These are phyloP conservation scores for Drosophila siamana DNA, from an alignment of 2,888 invertebrate genomes.

Conservation along the genomic window DNA sequence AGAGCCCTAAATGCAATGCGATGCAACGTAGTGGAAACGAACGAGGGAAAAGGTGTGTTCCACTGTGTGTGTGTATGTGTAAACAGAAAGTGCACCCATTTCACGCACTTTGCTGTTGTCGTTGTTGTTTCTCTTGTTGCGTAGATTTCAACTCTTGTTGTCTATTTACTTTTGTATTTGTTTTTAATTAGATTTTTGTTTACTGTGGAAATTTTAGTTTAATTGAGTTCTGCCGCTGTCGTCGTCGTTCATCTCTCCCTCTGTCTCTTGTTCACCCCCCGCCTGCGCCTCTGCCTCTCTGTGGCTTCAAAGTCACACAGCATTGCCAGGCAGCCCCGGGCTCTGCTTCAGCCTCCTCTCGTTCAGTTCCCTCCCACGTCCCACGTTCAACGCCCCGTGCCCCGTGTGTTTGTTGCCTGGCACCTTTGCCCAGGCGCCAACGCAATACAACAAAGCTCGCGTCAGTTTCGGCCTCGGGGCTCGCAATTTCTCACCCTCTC, in stretches of 20 bases:
- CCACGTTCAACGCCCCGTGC: too few relatives aligned
- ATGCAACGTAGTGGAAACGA: not conserved
- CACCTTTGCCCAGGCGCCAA: constrained; percentile 48
- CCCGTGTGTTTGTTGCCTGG: constrained; percentile 9
- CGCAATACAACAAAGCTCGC: constrained; percentile 55
- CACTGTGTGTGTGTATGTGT: constrained; percentile 9
- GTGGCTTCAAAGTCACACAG: constrained; percentile 50
- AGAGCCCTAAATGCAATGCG: constrained; percentile 1
- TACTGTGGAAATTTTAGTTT: constrained; percentile 75
- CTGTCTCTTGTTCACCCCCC: too few relatives aligned
- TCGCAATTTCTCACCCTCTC: constrained; percentile 8
- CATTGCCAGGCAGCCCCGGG: constrained; percentile 34
- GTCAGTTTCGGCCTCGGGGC: constrained; percentile 49
- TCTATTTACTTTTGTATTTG: constrained; percentile 79
- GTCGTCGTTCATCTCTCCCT: too few relatives aligned
- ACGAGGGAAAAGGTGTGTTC: not conserved
- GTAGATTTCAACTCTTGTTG: constrained; percentile 60
- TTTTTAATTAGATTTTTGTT: constrained; percentile 82
- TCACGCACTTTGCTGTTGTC: constrained; percentile 41
- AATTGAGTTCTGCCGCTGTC: constrained; percentile 70
- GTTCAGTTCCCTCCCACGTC: too few relatives aligned
- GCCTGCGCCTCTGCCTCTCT: constrained; percentile 1
- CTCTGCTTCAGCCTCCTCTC: not conserved
- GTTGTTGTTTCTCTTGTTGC: constrained; percentile 30
- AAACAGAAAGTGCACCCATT: constrained; percentile 48